Percentiles rank a stretch among this genome's conserved stretches.
Evolutionary conservation across 2,888 invertebrate genomes (phyloP).

Genomic region (Patella pellucida): DNA sequence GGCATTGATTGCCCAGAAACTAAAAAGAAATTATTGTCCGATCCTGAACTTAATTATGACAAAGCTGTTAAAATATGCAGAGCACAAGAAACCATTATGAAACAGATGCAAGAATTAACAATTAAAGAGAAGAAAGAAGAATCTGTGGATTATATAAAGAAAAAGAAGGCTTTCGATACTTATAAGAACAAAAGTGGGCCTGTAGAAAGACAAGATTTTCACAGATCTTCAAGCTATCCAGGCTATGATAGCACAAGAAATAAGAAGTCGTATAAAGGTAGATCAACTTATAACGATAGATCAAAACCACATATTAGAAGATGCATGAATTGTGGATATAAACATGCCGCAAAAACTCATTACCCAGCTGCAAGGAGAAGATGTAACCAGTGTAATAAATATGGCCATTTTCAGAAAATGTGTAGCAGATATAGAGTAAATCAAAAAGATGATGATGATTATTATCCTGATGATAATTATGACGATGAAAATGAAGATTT

Average conservation of each 20-base stretch:
- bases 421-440: not conserved
- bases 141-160: not conserved
- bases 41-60: not conserved
- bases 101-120: slow-evolving; percentile 5
- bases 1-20: not conserved
- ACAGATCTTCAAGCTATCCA: too few relatives aligned
- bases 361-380: not conserved
- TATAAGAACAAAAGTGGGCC: not conserved
- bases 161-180: not conserved
- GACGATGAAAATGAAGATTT: not conserved
- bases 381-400: not conserved
- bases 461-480: not conserved
- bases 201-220: not conserved
- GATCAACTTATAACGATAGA: not conserved
- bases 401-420: slow-evolving; percentile 1
- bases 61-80: not conserved
- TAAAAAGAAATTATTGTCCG: slow-evolving; percentile 10
- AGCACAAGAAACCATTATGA: slow-evolving; percentile 1
- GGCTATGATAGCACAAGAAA: too few relatives aligned
- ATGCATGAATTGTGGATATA: not conserved
- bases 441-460: not conserved
- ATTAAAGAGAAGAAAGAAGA: not conserved
- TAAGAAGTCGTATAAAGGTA: not conserved
- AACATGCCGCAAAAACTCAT: not conserved
- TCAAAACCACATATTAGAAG: not conserved